Base-by-base conservation (phyloP, 1,140 invertebrate genomes). In the Drosophila pachea region DNA sequence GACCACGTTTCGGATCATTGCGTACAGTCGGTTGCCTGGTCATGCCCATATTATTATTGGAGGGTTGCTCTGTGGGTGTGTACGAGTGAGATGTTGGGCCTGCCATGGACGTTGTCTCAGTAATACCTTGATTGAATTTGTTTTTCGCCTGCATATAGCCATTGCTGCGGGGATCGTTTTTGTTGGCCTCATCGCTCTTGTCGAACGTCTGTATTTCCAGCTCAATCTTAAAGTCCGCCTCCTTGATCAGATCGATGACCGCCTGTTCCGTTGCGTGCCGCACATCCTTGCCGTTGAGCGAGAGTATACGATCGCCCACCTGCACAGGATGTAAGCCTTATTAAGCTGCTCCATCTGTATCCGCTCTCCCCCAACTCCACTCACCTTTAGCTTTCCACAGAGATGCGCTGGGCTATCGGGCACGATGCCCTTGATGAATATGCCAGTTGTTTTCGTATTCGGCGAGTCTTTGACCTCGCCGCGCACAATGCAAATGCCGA, bases 371-470 rank as follows among this genome's bases (percentile, higher is more conserved):
- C 22, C 5, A 8, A 8, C 55, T 38, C 16, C 8, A 88, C 90
- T 22, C 3, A 96, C 95, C 91, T 97, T 97, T 29, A 99, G 91
- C 73, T 95, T 93, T 32, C 95, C 96, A 78, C 95, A 95, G 77
- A 93, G 92, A 40, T 97, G 97, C 5, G 98, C 98, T n/a, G 98
- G 97, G 92, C 97, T 99, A 68, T 97, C 94, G 4, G 95, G 93
- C 35, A 99, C 92, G 7, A 99, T 97, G 89, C 98, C 97, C 90
- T 99, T 99, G 74, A 99, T 98, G 89, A 99, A 99, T 82, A 99
- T 99, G 11, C 98, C 98, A 49, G 97, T 95, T 65, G 98, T 91
- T 91, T 89, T 87, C 33, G 87, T 76, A 50, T 86, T 86, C 4
- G 86, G 87, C 6, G 87, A 91, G 81, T 72, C 91, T 90, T 75